Conservation (phyloP, 1,140 invertebrate genomes). For the Proctacanthus coquilletti region DNA sequence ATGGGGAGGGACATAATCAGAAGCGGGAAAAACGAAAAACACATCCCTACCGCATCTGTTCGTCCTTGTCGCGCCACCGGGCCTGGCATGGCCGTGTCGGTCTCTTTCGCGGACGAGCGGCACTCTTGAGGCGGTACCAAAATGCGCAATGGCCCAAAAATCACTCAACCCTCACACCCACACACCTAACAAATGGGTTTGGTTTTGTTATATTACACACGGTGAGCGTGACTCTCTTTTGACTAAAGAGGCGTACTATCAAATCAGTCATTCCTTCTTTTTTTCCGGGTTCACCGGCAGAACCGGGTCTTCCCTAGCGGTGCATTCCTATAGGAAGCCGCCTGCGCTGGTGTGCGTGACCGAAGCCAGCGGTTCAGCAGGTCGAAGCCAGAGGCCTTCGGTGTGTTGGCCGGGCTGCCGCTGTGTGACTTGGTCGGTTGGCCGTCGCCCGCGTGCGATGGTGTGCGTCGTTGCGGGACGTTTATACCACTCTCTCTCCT, state of each 20-base stretch:
- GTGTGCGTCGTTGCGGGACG: neutral
- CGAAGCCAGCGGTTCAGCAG: too few species aligned
- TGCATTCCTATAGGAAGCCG: neutral
- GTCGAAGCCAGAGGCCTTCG: too few species aligned
- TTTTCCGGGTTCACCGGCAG: slow-evolving; percentile 4
- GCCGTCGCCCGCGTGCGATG: slow-evolving; percentile 4
- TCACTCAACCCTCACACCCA: slow-evolving; percentile 9
- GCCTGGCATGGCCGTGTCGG: too few species aligned
- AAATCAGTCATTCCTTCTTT: slow-evolving; percentile 25
- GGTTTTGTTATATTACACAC: slow-evolving; percentile 18
- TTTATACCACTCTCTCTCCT: too few species aligned
- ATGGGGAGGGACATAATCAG: too few species aligned
- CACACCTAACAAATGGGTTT: slow-evolving; percentile 28
- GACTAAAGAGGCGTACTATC: slow-evolving; percentile 26
- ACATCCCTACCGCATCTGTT: too few species aligned
- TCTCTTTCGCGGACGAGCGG: too few species aligned
- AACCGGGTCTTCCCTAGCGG: slow-evolving; percentile 7
- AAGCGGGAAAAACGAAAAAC: too few species aligned
- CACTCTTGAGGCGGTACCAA: too few species aligned
- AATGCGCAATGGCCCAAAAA: slow-evolving; percentile 15
- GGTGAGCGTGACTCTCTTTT: slow-evolving; percentile 4
- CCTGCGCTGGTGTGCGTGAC: slow-evolving; percentile 6
- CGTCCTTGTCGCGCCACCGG: too few species aligned
- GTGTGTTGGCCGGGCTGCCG: slow-evolving; percentile 6
- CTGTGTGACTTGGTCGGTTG: neutral